These are phyloP conservation scores for Hormiphora californensis DNA, from an alignment of 37 sponge, comb jelly and placozoan genomes.

Conservation along the genomic window DNA sequence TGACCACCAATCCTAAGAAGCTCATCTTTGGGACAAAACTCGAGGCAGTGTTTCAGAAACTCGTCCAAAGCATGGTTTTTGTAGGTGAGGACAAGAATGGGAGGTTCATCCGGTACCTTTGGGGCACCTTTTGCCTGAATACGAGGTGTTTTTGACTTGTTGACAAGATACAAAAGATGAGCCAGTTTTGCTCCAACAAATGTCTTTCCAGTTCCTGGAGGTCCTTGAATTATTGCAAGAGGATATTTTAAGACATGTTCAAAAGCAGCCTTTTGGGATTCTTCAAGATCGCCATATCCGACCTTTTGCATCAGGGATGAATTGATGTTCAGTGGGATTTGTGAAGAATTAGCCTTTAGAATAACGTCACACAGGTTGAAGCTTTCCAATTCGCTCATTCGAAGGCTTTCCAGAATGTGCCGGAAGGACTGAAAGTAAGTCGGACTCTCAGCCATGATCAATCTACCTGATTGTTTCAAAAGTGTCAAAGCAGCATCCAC, in stretches of 20 bases:
- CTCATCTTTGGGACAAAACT: slow-evolving; percentile 30
- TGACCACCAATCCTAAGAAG: slow-evolving; percentile 83
- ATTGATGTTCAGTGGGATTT: not conserved
- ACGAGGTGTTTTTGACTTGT: too few species aligned
- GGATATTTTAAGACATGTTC: not conserved
- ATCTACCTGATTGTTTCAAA: not conserved
- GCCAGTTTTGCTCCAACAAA: slow-evolving; percentile 77
- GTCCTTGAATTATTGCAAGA: slow-evolving; percentile 81
- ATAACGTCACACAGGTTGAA: not conserved
- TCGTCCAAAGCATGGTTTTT: slow-evolving; percentile 97
- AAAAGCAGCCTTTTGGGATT: slow-evolving; percentile 53
- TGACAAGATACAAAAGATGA: slow-evolving; percentile 57
- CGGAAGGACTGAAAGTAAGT: slow-evolving; percentile 38
- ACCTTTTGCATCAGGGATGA: not conserved
- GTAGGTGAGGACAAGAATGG: slow-evolving; percentile 85
- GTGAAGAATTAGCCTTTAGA: not conserved
- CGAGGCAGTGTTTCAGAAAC: slow-evolving; percentile 69
- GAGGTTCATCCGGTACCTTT: slow-evolving; percentile 38
- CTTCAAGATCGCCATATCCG: not conserved
- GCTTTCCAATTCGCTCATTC: not conserved
- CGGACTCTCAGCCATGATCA: slow-evolving; percentile 56
- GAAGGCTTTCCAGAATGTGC: slow-evolving; percentile 1
- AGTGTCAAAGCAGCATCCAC: not conserved
- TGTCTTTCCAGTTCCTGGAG: slow-evolving; percentile 94
- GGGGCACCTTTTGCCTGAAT: not conserved